Percentiles rank a stretch among this genome's conserved stretches.
phyloP scores from a whole-genome alignment of 2,797 vertebrate species.

The Gephyroberyx darwinii region DNA sequence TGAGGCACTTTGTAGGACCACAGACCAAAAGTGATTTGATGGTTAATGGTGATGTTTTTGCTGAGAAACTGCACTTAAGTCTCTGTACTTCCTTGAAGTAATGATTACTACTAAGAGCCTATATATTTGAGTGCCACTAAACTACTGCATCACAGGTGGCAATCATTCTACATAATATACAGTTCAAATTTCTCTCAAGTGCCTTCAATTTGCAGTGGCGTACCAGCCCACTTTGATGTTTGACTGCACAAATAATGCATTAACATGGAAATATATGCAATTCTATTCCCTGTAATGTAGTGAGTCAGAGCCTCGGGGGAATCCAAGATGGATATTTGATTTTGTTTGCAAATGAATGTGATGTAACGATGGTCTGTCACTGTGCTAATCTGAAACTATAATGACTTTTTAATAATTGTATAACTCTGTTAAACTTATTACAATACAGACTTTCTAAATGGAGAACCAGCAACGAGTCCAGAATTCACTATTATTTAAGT shows the following conservation, averaged over 20 bases:
- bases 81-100: neutral
- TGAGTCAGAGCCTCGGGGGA: neutral
- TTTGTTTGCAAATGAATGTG: constrained; percentile 1
- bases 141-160: neutral
- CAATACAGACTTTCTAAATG: neutral
- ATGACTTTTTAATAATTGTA: neutral
- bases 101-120: neutral
- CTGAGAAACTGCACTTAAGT: neutral
- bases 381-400: neutral
- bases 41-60: neutral
- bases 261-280: neutral
- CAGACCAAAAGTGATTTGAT: constrained; percentile 1
- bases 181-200: constrained; percentile 19
- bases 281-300: neutral
- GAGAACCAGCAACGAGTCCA: neutral
- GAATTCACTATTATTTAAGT: neutral
- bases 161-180: neutral
- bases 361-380: neutral
- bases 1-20: neutral
- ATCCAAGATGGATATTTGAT: neutral
- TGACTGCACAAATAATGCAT: constrained; percentile 2
- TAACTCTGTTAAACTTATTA: neutral
- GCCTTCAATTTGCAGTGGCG: constrained; percentile 29
- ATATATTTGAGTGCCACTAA: neutral
- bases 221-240: constrained; percentile 1